Evolutionary conservation across 2,113 vertebrate species (phyloP).

Genomic region (Fulica atra): DNA sequence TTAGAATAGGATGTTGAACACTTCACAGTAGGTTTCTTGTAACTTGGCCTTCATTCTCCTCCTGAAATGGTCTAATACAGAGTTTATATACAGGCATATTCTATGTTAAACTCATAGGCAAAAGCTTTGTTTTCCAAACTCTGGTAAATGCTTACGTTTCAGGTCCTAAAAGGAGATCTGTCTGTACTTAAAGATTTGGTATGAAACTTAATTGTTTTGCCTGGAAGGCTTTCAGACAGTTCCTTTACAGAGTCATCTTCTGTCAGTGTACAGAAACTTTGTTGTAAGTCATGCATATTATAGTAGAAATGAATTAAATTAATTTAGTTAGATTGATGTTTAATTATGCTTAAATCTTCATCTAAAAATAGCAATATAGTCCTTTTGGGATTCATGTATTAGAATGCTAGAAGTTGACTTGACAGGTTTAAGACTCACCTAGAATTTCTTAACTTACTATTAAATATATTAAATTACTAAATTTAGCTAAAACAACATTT

Average conservation of each 20-base stretch:
- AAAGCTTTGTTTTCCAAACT: neutral
- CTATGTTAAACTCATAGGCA: neutral
- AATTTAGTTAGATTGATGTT: neutral
- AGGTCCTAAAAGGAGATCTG: neutral
- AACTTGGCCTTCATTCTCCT: neutral
- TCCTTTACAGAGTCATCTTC: fast-evolving
- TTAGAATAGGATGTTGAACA: fast-evolving
- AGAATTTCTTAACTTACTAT: neutral
- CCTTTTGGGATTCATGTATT: too few relatives aligned
- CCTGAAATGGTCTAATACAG: neutral
- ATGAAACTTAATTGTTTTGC: neutral
- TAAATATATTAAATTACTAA: neutral
- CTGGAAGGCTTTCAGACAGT: neutral
- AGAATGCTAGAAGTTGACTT: too few relatives aligned
- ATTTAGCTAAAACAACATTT: neutral
- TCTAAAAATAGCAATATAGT: neutral
- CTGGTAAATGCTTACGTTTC: neutral
- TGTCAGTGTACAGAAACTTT: neutral
- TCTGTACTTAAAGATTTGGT: neutral
- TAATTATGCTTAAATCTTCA: neutral
- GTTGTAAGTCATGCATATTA: fast-evolving
- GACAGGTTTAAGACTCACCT: too few relatives aligned
- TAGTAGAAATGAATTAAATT: neutral
- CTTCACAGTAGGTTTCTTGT: neutral
- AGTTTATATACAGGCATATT: neutral